These are phyloP conservation scores for Dioctria linearis DNA, from an alignment of 2,888 invertebrate genomes.

Conservation along the genomic window DNA sequence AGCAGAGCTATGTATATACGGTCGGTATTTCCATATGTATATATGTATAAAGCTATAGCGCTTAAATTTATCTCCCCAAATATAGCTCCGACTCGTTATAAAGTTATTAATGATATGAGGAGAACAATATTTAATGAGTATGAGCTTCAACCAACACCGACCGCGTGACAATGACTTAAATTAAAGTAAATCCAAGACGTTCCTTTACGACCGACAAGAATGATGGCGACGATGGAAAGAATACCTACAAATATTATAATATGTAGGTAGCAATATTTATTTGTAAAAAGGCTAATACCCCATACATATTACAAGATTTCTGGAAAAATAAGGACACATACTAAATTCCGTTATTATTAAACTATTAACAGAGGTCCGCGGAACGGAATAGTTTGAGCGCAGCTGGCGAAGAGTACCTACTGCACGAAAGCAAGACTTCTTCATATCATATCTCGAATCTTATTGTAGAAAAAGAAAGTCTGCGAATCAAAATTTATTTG, in stretches of 20 bases:
- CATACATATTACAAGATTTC: not conserved
- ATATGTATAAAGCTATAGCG: too few species aligned
- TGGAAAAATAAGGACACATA: conserved; percentile 8
- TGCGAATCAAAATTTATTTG: too few species aligned
- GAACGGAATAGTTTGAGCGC: not conserved
- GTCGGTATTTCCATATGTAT: too few species aligned
- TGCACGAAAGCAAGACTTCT: not conserved
- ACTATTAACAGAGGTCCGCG: not conserved
- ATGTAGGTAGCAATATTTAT: conserved; percentile 12
- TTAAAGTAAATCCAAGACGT: too few species aligned
- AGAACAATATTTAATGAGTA: too few species aligned
- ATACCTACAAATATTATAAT: not conserved
- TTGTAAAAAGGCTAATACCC: not conserved
- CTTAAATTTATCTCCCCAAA: not conserved
- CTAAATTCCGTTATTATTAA: not conserved
- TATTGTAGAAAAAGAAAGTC: not conserved
- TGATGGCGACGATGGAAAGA: too few species aligned
- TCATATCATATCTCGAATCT: not conserved
- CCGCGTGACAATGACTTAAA: too few species aligned
- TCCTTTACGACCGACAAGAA: too few species aligned
- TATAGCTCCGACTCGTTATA: too few species aligned
- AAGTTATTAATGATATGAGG: too few species aligned
- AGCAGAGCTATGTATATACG: too few species aligned
- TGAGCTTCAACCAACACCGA: too few species aligned
- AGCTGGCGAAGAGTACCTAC: not conserved